Evolutionary conservation across 2,888 invertebrate species (phyloP), one percentile per base, ranked within the genome.

Genomic region (Augochlorella aurata): DNA sequence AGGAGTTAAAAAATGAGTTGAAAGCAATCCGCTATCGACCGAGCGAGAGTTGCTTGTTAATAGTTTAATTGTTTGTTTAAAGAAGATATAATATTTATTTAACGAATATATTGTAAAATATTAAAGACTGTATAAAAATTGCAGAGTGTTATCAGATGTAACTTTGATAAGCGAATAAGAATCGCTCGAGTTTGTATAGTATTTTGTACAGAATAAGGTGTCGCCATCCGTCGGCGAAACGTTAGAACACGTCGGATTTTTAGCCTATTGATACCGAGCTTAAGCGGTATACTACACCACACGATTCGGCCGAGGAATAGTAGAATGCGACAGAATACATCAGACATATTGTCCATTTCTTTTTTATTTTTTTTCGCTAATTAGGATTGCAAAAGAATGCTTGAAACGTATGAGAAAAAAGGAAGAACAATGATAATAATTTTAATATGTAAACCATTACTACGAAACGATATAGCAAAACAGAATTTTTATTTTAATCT

Each of bases 201-300:
- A 21, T 54, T 21, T 54, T 10, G 4, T 54, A 8, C 47, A 16
- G 12, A 7, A 54, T 21, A 38, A 67, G 44, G 90, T 89, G 89
- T 85, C 90, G 89, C 90, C 90, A 90, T 90, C 90, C 45, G 18
- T 73, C 87, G 88, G 85, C 50, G 58, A 24, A 72, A 14, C 16
- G 12, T 44, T n/a, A 61, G 8, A 82, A 74, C 74, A 14, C 9
- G 14, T 49, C 45, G 9, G 52, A n/a, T 29, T 38, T 63, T 52
- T 45, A 9, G 18, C 18, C 16, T 21, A 47, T 54, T 58, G n/a
- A 61, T 24, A 44, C 1, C 16, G 8, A 38, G 63, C 47, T 79
- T 52, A 47, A 74, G 50, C 2, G 76, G 68, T 77, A 79, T 49
- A 1, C 2, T 29, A 45, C 18, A 21, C 38, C 50, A 8, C 21